These are phyloP conservation scores for Lerista edwardsae DNA, from an alignment of 2,797 vertebrate species.

Conservation along the genomic window DNA sequence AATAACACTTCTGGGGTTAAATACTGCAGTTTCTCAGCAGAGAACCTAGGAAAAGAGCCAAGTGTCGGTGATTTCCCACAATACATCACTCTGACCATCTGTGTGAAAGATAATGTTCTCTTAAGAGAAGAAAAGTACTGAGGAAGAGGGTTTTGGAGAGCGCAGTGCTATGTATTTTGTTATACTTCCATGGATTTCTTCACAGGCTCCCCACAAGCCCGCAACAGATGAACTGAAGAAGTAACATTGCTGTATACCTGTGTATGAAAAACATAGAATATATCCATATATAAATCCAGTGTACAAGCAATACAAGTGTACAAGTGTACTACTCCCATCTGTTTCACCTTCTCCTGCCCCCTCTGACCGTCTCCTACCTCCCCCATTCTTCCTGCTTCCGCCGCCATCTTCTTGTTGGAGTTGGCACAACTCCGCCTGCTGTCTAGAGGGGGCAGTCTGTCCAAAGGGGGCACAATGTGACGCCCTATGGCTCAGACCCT, in stretches of 20 bases:
- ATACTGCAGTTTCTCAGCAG: constrained; percentile 61
- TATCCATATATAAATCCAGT: fast-evolving
- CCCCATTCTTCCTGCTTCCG: too few relatives aligned
- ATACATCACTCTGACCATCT: constrained; percentile 76
- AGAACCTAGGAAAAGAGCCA: constrained; percentile 73
- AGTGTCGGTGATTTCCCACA: constrained; percentile 76
- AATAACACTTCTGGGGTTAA: constrained; percentile 72
- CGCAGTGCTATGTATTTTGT: constrained; percentile 64
- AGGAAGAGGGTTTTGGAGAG: constrained; percentile 61
- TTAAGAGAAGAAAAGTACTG: constrained; percentile 74
- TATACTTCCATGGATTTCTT: constrained; percentile 72
- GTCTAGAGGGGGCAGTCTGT: too few relatives aligned
- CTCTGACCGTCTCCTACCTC: not conserved
- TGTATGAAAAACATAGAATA: not conserved
- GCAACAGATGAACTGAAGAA: constrained; percentile 13
- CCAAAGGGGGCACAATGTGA: too few relatives aligned
- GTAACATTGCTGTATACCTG: not conserved
- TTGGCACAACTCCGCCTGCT: too few relatives aligned
- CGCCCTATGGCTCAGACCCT: too few relatives aligned
- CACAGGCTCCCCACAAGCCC: constrained; percentile 55
- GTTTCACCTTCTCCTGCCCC: too few relatives aligned
- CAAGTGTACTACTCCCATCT: not conserved
- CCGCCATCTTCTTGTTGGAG: too few relatives aligned
- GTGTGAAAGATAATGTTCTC: constrained; percentile 74
- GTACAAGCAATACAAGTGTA: not conserved